A percentile compares a stretch with the other conserved stretches of the same genome.
Conservation (phyloP, 2,797 vertebrate species). For the Gallinago stenura region DNA sequence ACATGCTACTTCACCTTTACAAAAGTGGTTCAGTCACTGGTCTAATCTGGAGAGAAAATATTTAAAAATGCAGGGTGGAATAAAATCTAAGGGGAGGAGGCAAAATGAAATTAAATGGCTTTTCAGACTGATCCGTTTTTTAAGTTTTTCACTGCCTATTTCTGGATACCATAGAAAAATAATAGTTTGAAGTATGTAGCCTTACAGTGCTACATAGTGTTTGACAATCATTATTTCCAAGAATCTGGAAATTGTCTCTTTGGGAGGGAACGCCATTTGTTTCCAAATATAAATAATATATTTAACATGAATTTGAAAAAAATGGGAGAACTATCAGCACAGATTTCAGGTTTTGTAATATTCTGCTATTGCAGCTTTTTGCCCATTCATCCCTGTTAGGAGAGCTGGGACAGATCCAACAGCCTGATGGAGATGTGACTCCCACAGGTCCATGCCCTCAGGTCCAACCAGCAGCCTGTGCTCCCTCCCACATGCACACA, state of each 20-base stretch:
- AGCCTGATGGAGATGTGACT: not conserved
- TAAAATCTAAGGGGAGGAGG: not conserved
- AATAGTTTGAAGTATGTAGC: not conserved
- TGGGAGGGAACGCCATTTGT: not conserved
- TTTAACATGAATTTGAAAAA: not conserved
- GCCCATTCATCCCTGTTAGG: not conserved
- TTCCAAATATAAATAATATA: not conserved
- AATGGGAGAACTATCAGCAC: not conserved
- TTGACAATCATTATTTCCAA: not conserved
- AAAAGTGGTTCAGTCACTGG: not conserved
- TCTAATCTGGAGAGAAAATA: not conserved
- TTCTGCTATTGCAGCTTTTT: not conserved
- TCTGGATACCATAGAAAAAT: not conserved
- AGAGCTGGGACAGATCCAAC: not conserved
- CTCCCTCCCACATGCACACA: not conserved
- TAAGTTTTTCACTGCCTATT: not conserved
- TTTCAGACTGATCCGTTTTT: not conserved
- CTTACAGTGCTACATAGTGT: not conserved
- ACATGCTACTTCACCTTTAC: not conserved
- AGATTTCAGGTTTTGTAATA: not conserved
- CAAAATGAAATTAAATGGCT: not conserved
- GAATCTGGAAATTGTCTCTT: not conserved
- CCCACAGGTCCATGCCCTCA: not conserved
- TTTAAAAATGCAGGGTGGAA: not conserved
- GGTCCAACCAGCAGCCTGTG: not conserved